phyloP scores from a whole-genome alignment of 2,113 vertebrate species.

The human (Homo sapiens) region GRCh38 chr11:91327501-91328000 shows the following conservation, averaged over 20 bases:
- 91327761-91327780: too few species aligned
- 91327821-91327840: neutral
- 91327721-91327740: neutral
- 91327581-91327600: neutral
- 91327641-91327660: neutral
- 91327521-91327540: neutral
- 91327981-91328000: constrained; percentile 47
- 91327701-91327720: neutral
- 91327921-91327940: neutral
- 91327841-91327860: neutral
- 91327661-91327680: neutral
- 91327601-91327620: neutral
- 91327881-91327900: neutral
- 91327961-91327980: constrained; percentile 13
- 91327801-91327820: neutral
- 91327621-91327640: neutral
- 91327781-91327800: neutral
- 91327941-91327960: constrained; percentile 35
- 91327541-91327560: neutral
- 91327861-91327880: neutral
- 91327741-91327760: too few species aligned
- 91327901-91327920: neutral
- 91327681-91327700: neutral
- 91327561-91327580: neutral
- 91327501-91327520: neutral